Base-by-base conservation (phyloP, 2,888 invertebrate genomes). In the Cosmopolites sordidus region DNA sequence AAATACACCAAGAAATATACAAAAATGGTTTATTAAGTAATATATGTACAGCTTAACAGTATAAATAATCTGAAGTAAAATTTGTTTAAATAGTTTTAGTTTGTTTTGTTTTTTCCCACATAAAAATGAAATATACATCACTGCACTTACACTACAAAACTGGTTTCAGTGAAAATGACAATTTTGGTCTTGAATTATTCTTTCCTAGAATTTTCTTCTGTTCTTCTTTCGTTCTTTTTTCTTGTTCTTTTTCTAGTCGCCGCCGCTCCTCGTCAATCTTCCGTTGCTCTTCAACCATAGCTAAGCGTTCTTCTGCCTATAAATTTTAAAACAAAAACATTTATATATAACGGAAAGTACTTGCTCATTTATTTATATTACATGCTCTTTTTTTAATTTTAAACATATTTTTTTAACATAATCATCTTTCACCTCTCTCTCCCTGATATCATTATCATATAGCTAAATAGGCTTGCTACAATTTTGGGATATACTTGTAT, bases 181-280 rank as follows among this genome's bases (percentile, higher is more conserved):
- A 78, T 77, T 93, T 93, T 58, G 96, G 96, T 74, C 96, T 83
- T 55, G 95, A 94, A 79, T 95, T 96, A 75, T 93, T 93, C 81
- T 96, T 96, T 64, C 96, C 96, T 67, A 96, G 81, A 67, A 97
- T 96, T 76, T 93, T 90, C 79, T 93, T 95, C 78, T 97, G 96
- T 76, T 96, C 95, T 74, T 93, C 92, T 76, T 92, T 93, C 55
- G 89, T 81, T 66, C 92, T 83, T 69, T 89, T 91, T 71, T 94
- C 92, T 74, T 94, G 92, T 75, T 96, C 94, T 75, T 92, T 92
- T 70, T 91, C 87, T 78, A 96, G 80, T 71, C 86, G 87, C 74
- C 94, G 94, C 63, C 92, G 84, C 72, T 95, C 92, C 77, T 97
- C 96, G 66, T 96, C 92, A 84, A 96, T 92, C 75, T 89, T 87